Conservation (phyloP, 35 echinoderm and acorn worm species). For the Apostichopus japonicus region DNA sequence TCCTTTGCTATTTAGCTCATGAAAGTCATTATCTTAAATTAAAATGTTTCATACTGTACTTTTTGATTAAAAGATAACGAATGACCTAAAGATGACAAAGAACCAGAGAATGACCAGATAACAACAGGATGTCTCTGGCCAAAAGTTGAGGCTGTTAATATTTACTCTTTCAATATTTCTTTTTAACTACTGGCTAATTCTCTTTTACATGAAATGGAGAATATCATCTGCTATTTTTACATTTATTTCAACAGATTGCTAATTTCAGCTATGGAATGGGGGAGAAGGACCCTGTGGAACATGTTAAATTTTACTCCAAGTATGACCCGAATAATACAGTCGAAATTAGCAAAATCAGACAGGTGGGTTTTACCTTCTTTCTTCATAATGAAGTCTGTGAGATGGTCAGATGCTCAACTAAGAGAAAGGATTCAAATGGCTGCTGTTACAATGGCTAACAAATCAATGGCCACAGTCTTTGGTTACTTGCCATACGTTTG, state of each 20-base stretch:
- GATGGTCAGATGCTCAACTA: not conserved
- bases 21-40: no score
- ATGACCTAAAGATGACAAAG: no score
- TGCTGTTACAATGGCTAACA: not conserved
- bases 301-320: constrained; percentile 90
- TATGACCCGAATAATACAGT: constrained; percentile 62
- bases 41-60: no score
- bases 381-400: not conserved
- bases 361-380: not conserved
- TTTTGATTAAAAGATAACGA: no score
- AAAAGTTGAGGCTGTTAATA: no score
- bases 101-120: no score
- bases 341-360: constrained; percentile 14
- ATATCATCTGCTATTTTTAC: no score
- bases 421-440: not conserved
- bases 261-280: constrained; percentile 92
- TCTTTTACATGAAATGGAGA: not conserved
- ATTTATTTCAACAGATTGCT: constrained; percentile 56
- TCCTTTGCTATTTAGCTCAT: no score
- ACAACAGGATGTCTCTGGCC: no score
- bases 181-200: no score
- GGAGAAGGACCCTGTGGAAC: constrained; percentile 72
- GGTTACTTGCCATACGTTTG: not conserved
- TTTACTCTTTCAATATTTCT: no score
- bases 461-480: not conserved